phyloP scores from a whole-genome alignment of 1,140 invertebrate species.

The Saxidomus purpurata region DNA sequence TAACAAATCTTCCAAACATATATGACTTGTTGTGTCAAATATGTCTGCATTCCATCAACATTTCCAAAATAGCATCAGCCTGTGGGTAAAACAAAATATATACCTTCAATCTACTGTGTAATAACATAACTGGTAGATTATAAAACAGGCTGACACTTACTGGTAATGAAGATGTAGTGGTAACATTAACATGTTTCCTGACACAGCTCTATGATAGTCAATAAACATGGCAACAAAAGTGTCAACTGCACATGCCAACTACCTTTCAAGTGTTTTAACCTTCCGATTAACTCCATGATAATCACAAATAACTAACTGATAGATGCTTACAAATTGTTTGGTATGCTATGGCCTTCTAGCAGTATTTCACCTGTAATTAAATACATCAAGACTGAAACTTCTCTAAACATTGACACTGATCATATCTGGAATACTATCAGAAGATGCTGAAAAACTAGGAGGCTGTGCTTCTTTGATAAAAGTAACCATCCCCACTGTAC shows the following conservation, averaged over 20 bases:
- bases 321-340: constrained; percentile 17
- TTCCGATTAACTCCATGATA: constrained; percentile 8
- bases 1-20: too few species aligned
- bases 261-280: constrained; percentile 18
- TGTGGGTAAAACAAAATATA: neutral
- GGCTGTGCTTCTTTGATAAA: too few species aligned
- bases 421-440: too few species aligned
- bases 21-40: too few species aligned
- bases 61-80: neutral
- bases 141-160: constrained; percentile 18
- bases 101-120: neutral
- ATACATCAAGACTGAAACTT: too few species aligned
- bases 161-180: constrained; percentile 5
- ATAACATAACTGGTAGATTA: neutral
- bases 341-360: neutral
- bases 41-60: too few species aligned
- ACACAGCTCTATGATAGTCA: constrained; percentile 2
- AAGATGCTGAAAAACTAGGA: too few species aligned
- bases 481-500: too few species aligned
- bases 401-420: too few species aligned
- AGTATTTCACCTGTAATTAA: neutral
- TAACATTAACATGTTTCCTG: neutral
- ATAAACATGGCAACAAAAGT: constrained; percentile 27
- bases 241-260: constrained; percentile 22
- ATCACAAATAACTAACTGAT: constrained; percentile 8